Evolutionary conservation across 1,140 invertebrate genomes (phyloP), one percentile per base, ranked within the genome.

Genomic region (Helicorthomorpha holstii): DNA sequence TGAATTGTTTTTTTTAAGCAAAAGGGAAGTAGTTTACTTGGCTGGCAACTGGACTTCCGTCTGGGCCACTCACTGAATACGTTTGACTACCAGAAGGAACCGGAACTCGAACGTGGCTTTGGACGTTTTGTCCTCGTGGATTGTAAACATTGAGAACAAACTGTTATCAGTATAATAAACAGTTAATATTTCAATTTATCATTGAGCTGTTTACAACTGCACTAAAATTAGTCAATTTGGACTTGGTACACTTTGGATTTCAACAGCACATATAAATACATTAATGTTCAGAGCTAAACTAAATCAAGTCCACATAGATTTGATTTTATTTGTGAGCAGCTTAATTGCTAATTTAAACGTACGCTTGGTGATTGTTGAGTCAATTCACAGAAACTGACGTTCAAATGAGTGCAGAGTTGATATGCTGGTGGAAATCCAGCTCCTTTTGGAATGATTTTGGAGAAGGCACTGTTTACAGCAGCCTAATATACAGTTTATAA

Each of bases 81-180:
- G 44, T 49, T 16, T 50, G 51, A 48, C 43, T 21, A 22, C 4
- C 21, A 7, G 44, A 46, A 7, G 44, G 69, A 10, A 46, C 25
- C 4, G 44, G 44, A 10, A 46, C 19, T 10, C 44, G 19, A 46
- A 46, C 19, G 7, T 10, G 44, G 25, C 4, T 22, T 7, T 46
- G 44, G 19, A 12, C 25, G 19, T 4, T 4, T 10, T 22, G 19
- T 7, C 19, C 21, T 19, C 70, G 24, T 21, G 70, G 64, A 55
- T 75, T 75, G 58, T 70, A 75, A 2, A 72, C 56, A 19, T 63
- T 63, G 25, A 73, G 57, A 25, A 61, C 57, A 51, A 73, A 67
- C 64, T 71, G 57, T 3, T 58, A 19, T 12, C 12, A 41, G 19
- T n/a, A n/a, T n/a, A n/a, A n/a, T n/a, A n/a, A n/a, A n/a, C n/a